These are phyloP conservation scores for Phylloscopus collybita DNA, from an alignment of 2,797 vertebrate species.

Conservation along the genomic window DNA sequence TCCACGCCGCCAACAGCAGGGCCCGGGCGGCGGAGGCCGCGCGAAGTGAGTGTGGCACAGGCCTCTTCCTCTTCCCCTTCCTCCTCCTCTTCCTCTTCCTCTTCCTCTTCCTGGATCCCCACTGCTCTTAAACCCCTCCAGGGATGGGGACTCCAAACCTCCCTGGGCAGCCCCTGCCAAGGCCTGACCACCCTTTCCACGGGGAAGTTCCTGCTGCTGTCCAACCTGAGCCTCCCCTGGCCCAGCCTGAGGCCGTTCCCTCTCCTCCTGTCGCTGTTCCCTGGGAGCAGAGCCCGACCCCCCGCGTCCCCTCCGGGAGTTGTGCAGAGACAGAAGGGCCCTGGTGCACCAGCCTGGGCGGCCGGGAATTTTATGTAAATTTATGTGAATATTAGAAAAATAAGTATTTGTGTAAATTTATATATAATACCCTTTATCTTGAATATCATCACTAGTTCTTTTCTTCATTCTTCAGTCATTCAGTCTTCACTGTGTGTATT, in stretches of 20 bases:
- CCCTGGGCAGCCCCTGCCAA: neutral
- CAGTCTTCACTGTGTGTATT: neutral
- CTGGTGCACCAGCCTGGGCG: too few relatives aligned
- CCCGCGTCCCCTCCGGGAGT: neutral
- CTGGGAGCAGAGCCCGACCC: neutral
- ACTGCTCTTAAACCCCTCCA: too few relatives aligned
- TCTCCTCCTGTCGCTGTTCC: neutral
- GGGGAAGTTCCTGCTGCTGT: neutral
- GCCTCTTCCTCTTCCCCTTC: too few relatives aligned
- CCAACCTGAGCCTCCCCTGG: neutral
- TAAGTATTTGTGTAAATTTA: fast-evolving
- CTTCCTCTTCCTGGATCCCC: neutral
- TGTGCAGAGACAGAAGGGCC: neutral
- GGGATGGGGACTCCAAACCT: too few relatives aligned
- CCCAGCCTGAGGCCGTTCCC: neutral
- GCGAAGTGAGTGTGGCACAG: slow-evolving; percentile 74
- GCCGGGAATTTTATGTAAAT: too few relatives aligned
- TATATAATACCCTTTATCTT: neutral
- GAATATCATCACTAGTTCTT: too few relatives aligned
- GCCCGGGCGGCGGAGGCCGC: slow-evolving; percentile 77
- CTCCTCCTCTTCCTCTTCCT: neutral
- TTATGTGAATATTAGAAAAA: neutral
- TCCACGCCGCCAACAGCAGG: slow-evolving; percentile 87
- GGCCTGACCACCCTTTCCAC: neutral
- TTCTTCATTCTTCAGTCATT: neutral